Evolutionary conservation across 2,113 vertebrate genomes (phyloP).

Genomic region (Uria lomvia): DNA sequence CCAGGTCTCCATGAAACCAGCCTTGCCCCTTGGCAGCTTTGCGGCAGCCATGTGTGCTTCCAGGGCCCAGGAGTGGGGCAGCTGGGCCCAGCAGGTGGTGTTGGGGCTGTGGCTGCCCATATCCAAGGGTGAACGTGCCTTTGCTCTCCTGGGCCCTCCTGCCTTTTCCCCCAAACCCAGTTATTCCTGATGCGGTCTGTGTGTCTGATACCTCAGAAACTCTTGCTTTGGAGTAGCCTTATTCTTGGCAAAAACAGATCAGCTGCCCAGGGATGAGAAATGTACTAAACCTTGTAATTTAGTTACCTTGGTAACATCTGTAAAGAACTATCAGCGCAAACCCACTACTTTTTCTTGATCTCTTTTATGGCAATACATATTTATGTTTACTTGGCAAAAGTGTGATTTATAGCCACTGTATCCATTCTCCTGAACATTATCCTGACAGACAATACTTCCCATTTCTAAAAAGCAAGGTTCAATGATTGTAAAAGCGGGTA

Average conservation of each 20-base stretch:
- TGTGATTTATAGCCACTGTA: neutral
- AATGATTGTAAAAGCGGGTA: neutral
- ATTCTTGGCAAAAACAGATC: neutral
- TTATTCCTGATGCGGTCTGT: neutral
- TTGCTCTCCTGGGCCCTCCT: neutral
- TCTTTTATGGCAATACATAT: constrained; percentile 19
- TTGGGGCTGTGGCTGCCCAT: neutral
- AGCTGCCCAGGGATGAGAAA: constrained; percentile 47
- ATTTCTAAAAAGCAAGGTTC: neutral
- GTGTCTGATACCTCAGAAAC: neutral
- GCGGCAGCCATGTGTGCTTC: accelerated
- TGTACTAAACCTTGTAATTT: constrained; percentile 53
- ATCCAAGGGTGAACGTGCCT: accelerated
- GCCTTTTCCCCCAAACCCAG: neutral
- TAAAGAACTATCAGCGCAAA: constrained; percentile 31
- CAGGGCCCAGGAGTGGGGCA: accelerated
- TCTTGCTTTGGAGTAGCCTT: neutral
- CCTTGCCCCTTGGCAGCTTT: neutral
- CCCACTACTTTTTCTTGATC: neutral
- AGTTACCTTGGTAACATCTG: constrained; percentile 74
- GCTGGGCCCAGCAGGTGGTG: no score
- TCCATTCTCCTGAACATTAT: neutral
- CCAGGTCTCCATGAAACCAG: neutral
- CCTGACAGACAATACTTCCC: neutral
- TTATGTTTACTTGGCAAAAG: constrained; percentile 21